These are phyloP conservation scores for Neoitamus cyanurus DNA, from an alignment of 2,888 invertebrate genomes.

Conservation along the genomic window DNA sequence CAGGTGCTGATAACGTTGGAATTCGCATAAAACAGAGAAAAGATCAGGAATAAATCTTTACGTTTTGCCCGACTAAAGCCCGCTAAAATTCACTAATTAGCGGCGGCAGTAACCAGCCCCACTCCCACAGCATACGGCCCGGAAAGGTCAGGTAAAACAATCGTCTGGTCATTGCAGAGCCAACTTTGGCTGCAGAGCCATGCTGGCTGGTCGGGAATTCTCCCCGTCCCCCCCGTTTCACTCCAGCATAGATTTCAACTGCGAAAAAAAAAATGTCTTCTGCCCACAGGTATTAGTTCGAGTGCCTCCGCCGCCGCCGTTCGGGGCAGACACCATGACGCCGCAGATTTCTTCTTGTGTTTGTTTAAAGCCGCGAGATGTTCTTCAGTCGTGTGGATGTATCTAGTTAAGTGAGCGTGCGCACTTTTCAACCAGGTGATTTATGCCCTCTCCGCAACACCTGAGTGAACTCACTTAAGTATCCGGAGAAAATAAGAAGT, in stretches of 20 bases:
- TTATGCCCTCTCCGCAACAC: constrained; percentile 17
- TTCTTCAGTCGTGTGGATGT: neutral
- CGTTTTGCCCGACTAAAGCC: neutral
- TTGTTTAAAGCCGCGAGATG: neutral
- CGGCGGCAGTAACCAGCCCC: neutral
- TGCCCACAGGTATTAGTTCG: neutral
- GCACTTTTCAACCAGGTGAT: constrained; percentile 14
- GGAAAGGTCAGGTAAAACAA: neutral
- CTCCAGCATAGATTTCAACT: neutral
- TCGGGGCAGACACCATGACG: neutral
- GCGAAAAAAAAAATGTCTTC: neutral
- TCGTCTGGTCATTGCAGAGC: neutral
- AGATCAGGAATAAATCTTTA: neutral
- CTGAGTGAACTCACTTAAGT: neutral
- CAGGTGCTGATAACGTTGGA: constrained; percentile 5
- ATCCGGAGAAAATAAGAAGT: neutral
- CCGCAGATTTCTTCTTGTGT: neutral
- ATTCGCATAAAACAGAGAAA: constrained; percentile 11
- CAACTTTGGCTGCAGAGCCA: neutral
- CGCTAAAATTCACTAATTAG: neutral
- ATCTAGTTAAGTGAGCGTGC: constrained; percentile 7
- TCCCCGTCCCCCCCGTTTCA: neutral
- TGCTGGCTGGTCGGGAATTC: neutral
- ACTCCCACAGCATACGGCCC: neutral
- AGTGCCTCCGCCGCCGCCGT: neutral